phyloP scores from a whole-genome alignment of 2,888 invertebrate species.

The Troglohyphantes excavatus region DNA sequence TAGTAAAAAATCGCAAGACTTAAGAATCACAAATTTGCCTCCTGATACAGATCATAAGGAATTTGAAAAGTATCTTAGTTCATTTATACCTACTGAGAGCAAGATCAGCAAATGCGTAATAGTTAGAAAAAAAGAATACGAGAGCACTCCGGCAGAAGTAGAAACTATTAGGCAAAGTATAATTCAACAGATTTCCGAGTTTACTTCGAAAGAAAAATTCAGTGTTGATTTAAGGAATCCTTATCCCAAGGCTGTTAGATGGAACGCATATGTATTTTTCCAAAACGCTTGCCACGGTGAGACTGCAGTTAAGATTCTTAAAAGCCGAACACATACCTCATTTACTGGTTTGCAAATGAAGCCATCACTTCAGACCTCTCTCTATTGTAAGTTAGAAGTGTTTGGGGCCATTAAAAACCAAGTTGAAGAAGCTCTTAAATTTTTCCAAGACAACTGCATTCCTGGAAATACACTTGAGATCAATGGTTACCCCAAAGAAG shows the following conservation, averaged over 20 bases:
- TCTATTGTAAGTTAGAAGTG: constrained; percentile 56
- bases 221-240: constrained; percentile 54
- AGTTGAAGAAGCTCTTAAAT: constrained; percentile 69
- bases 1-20: constrained; percentile 53
- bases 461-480: constrained; percentile 41
- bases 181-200: constrained; percentile 39
- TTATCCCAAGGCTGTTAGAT: constrained; percentile 43
- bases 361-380: constrained; percentile 30
- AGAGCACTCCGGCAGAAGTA: constrained; percentile 21
- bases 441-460: constrained; percentile 40
- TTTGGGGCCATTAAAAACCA: constrained; percentile 60
- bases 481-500: constrained; percentile 21
- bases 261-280: constrained; percentile 65
- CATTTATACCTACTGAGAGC: not conserved
- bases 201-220: constrained; percentile 41
- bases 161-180: constrained; percentile 30
- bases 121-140: constrained; percentile 18
- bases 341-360: constrained; percentile 19
- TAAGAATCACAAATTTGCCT: constrained; percentile 43
- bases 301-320: constrained; percentile 54
- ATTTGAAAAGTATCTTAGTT: constrained; percentile 13
- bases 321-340: constrained; percentile 18
- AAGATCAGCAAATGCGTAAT: constrained; percentile 47
- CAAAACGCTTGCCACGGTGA: constrained; percentile 61
- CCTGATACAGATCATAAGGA: constrained; percentile 15